Evolutionary conservation across 2,888 invertebrate species (phyloP).

Genomic region (Exocentrus adspersus): DNA sequence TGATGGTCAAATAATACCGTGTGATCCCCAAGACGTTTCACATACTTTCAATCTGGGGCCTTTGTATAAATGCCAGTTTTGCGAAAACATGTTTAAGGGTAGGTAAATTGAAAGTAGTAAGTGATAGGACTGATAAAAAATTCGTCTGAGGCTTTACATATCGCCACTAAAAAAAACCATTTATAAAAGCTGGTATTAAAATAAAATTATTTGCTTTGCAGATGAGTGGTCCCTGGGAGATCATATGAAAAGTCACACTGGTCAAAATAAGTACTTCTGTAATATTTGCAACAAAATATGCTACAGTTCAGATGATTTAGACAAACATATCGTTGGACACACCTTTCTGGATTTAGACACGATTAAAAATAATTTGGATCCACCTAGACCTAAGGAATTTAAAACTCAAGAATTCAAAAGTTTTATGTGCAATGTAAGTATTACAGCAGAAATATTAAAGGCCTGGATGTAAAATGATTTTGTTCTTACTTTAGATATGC

Average conservation of each 20-base stretch:
- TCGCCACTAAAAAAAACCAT: no score
- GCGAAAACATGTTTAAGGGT: constrained; percentile 60
- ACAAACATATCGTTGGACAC: constrained; percentile 54
- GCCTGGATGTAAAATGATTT: background rate
- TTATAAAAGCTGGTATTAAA: no score
- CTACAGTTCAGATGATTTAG: constrained; percentile 51
- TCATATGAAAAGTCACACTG: constrained; percentile 59
- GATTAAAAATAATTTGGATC: constrained; percentile 32
- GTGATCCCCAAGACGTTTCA: constrained; percentile 50
- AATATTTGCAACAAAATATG: constrained; percentile 56
- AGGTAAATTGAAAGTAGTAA: no score
- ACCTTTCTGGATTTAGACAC: constrained; percentile 40
- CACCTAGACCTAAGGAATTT: constrained; percentile 21
- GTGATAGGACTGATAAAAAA: no score
- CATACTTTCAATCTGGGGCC: constrained; percentile 55
- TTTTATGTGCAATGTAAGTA: constrained; percentile 54
- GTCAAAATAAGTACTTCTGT: constrained; percentile 59
- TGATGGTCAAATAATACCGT: constrained; percentile 55
- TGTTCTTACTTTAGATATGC: constrained; percentile 55
- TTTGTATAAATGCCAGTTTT: constrained; percentile 60
- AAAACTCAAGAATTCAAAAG: constrained; percentile 39
- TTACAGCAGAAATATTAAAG: no score
- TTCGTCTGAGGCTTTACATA: no score
- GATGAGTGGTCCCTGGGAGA: constrained; percentile 61
- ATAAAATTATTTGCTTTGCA: constrained; percentile 35